These are phyloP conservation scores for Epizoanthus fatuus DNA, from an alignment of 92 coral and sea anemone genomes.

Conservation along the genomic window DNA sequence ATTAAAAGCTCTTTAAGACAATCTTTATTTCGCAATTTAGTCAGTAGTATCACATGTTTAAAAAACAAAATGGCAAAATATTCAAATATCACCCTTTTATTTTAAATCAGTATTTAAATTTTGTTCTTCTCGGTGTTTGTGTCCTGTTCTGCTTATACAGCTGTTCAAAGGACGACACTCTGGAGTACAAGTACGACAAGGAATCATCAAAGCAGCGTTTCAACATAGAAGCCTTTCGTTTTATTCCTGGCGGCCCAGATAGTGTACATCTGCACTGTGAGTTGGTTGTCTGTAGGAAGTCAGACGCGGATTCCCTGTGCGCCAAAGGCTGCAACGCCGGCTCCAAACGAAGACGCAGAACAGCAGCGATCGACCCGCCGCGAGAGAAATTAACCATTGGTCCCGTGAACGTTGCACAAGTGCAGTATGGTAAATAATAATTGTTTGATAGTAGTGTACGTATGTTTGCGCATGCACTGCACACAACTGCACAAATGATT, in stretches of 20 bases:
- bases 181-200: slow-evolving; percentile 65
- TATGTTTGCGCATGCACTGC: background rate
- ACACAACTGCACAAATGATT: background rate
- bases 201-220: slow-evolving; percentile 62
- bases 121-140: too few species aligned
- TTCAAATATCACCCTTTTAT: too few species aligned
- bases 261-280: slow-evolving; percentile 65
- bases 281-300: slow-evolving; percentile 49
- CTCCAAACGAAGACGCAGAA: slow-evolving; percentile 11
- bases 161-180: slow-evolving; percentile 75
- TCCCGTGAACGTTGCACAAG: background rate
- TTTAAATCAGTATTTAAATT: too few species aligned
- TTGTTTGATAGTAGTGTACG: background rate
- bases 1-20: too few species aligned
- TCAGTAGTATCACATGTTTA: too few species aligned
- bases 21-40: too few species aligned
- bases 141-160: slow-evolving; percentile 25
- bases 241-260: slow-evolving; percentile 19
- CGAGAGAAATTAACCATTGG: background rate
- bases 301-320: slow-evolving; percentile 61
- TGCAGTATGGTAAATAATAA: background rate
- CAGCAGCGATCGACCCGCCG: background rate
- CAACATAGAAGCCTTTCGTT: slow-evolving; percentile 48
- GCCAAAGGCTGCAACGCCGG: slow-evolving; percentile 57
- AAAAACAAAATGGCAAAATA: too few species aligned